phyloP scores from a whole-genome alignment of 2,113 vertebrate species.

The Ascaphus truei region DNA sequence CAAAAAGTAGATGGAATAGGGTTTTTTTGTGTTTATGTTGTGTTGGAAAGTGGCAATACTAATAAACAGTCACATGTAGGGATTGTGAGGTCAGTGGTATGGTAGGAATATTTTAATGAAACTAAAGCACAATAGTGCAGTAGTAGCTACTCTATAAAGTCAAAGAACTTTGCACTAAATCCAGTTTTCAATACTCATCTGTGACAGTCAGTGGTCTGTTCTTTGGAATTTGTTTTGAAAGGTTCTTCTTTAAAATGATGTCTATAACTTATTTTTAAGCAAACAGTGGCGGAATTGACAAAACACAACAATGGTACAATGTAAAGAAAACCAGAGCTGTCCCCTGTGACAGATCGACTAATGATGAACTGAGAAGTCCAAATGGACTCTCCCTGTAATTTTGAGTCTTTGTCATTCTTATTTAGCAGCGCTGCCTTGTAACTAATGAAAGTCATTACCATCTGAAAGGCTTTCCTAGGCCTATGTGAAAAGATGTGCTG shows the following conservation, averaged over 20 bases:
- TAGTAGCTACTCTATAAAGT: too few species aligned
- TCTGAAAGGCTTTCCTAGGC: slow-evolving; percentile 9
- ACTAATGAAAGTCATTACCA: slow-evolving; percentile 2
- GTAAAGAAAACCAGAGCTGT: slow-evolving; percentile 18
- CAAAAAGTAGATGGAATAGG: too few species aligned
- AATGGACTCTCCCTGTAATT: not conserved
- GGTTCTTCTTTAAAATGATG: slow-evolving; percentile 15
- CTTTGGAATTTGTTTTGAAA: slow-evolving; percentile 22
- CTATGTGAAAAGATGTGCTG: slow-evolving; percentile 2
- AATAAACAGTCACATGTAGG: too few species aligned
- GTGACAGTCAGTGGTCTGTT: slow-evolving; percentile 13
- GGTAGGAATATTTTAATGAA: too few species aligned
- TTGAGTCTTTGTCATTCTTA: slow-evolving; percentile 4
- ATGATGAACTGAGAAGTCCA: slow-evolving; percentile 3
- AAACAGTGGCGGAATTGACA: slow-evolving; percentile 2
- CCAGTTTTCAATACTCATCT: too few species aligned
- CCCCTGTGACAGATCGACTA: slow-evolving; percentile 9
- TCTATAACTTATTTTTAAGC: not conserved
- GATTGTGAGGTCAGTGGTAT: too few species aligned
- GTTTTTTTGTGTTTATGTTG: too few species aligned
- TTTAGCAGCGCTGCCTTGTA: not conserved
- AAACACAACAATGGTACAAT: slow-evolving; percentile 13
- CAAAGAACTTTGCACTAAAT: too few species aligned
- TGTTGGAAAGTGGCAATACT: too few species aligned
- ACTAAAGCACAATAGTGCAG: too few species aligned